These are phyloP conservation scores for Ciconia stormi DNA, from an alignment of 2,113 vertebrate genomes.

Conservation along the genomic window DNA sequence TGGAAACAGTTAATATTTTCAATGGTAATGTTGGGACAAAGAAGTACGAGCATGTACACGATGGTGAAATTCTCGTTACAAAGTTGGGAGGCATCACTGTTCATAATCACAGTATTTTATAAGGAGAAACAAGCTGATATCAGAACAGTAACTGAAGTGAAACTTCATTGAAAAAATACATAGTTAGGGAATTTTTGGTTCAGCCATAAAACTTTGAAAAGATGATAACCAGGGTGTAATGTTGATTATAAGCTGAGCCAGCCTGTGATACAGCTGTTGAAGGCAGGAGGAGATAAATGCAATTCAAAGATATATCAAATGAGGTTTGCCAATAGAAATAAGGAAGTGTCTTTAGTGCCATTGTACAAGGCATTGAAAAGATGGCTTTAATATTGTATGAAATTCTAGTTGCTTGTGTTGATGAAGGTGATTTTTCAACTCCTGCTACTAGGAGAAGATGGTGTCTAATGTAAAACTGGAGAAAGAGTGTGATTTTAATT, in stretches of 20 bases:
- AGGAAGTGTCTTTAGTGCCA: neutral
- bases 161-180: neutral
- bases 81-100: neutral
- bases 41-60: neutral
- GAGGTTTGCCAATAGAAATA: neutral
- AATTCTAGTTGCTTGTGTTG: neutral
- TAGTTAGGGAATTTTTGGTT: neutral
- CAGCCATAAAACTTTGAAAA: neutral
- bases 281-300: neutral
- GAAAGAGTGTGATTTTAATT: neutral
- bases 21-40: neutral
- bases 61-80: neutral
- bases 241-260: neutral
- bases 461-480: neutral
- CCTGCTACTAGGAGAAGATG: neutral
- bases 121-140: neutral
- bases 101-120: neutral
- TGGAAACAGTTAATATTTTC: neutral
- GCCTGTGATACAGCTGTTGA: conserved; percentile 6
- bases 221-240: neutral
- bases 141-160: neutral
- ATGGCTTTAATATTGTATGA: neutral
- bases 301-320: neutral
- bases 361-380: neutral
- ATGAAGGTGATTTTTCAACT: neutral